Percentiles rank a stretch among this genome's conserved stretches.
Conservation (phyloP, 2,888 invertebrate genomes). For the Cephus spinipes region DNA sequence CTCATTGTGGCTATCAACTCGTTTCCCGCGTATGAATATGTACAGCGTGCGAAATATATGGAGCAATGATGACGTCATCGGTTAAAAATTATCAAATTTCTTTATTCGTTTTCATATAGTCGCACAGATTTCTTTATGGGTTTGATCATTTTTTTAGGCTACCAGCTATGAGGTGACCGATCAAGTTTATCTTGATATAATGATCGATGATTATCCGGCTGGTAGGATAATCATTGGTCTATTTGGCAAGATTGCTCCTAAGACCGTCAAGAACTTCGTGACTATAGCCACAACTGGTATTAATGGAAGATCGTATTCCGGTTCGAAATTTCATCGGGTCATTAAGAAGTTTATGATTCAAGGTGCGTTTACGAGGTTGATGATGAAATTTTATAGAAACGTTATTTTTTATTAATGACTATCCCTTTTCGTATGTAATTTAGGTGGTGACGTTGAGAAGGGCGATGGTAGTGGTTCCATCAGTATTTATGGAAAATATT, state of each 20-base stretch:
- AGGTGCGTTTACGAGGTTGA: constrained; percentile 69
- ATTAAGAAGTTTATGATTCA: constrained; percentile 93
- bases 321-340: constrained; percentile 85
- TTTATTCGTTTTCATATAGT: neutral
- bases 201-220: constrained; percentile 76
- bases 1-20: neutral
- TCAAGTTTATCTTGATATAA: constrained; percentile 85
- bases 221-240: constrained; percentile 88
- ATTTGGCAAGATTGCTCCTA: constrained; percentile 89
- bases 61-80: neutral
- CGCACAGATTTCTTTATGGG: neutral
- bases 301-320: constrained; percentile 81
- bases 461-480: constrained; percentile 86
- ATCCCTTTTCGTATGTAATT: constrained; percentile 11
- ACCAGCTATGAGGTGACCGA: constrained; percentile 80
- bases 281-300: constrained; percentile 83
- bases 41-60: neutral
- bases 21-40: neutral
- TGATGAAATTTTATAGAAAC: neutral
- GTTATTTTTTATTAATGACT: neutral
- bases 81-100: neutral
- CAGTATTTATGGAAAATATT: constrained; percentile 87
- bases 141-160: constrained; percentile 66
- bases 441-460: constrained; percentile 87
- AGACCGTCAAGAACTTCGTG: constrained; percentile 88